Percentiles rank a stretch among this genome's conserved stretches.
Evolutionary conservation across 2,797 vertebrate genomes (phyloP).

Genomic region (Leucoraja ocellata): DNA sequence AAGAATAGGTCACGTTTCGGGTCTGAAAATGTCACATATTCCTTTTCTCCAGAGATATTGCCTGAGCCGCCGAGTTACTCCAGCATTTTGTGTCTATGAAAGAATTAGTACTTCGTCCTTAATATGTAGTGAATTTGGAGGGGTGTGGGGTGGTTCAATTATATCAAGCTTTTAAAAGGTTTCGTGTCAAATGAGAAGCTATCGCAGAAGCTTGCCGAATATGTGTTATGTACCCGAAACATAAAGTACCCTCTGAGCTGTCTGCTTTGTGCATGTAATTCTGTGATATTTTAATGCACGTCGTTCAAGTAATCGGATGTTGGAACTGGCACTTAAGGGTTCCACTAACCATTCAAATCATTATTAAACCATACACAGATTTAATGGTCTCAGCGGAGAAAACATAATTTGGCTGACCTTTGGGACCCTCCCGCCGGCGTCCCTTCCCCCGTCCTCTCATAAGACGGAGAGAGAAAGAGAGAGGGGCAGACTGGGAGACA

Average conservation of each 20-base stretch:
- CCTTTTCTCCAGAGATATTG: too few species aligned
- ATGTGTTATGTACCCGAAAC: background rate
- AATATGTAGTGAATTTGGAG: background rate
- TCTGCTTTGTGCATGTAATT: background rate
- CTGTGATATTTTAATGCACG: background rate
- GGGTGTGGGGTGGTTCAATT: too few species aligned
- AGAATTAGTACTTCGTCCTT: background rate
- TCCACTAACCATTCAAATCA: constrained; percentile 11
- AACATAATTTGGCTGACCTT: background rate
- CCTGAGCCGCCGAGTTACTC: too few species aligned
- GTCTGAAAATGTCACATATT: too few species aligned
- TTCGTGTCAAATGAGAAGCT: background rate
- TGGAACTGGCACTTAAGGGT: background rate
- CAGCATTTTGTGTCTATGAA: too few species aligned
- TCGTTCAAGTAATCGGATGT: background rate
- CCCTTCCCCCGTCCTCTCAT: background rate
- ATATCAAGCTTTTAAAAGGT: background rate
- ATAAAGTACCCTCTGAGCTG: background rate
- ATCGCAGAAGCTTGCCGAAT: background rate
- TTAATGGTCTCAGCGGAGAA: background rate
- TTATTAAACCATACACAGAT: background rate
- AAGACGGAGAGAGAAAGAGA: background rate
- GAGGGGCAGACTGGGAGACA: background rate
- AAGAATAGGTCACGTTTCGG: too few species aligned
- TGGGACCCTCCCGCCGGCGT: background rate